Conservation (phyloP, 2,113 vertebrate genomes). For the Pelusios castaneus region DNA sequence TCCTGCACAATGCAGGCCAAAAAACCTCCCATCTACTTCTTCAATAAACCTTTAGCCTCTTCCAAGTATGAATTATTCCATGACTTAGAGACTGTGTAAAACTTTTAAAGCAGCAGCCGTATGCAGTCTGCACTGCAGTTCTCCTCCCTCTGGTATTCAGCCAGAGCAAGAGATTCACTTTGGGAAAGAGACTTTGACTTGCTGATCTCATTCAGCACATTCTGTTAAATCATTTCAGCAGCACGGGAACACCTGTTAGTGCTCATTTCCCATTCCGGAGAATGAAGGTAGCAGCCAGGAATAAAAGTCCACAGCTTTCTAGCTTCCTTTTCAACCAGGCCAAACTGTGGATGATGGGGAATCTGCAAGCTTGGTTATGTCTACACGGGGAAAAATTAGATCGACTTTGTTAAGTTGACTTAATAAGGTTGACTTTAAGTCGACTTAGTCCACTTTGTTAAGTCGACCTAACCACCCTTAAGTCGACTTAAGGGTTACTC, state of each 20-base stretch:
- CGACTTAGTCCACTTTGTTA: too few species aligned
- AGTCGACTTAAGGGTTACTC: too few species aligned
- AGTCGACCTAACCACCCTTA: too few species aligned
- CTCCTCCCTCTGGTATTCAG: conserved; percentile 45
- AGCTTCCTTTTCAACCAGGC: conserved; percentile 49
- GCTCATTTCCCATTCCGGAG: conserved; percentile 17
- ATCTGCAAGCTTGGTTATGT: conserved; percentile 46
- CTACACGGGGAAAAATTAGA: too few species aligned
- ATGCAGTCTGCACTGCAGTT: not conserved
- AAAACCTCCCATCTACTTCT: too few species aligned
- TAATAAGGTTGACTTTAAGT: too few species aligned
- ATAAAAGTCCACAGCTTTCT: conserved; percentile 40
- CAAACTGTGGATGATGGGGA: not conserved
- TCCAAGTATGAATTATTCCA: conserved; percentile 5
- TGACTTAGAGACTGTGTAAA: conserved; percentile 31
- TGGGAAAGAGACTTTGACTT: conserved; percentile 49
- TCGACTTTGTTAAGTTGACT: too few species aligned
- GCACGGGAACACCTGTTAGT: conserved; percentile 36
- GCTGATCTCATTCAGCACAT: conserved; percentile 50
- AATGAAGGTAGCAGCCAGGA: conserved; percentile 44
- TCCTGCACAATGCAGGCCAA: too few species aligned
- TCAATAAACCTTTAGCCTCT: too few species aligned
- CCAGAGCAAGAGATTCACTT: conserved; percentile 17
- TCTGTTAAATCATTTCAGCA: conserved; percentile 56
- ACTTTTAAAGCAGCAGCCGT: not conserved